phyloP scores from a whole-genome alignment of 1,140 invertebrate genomes.

The Leptinotarsa undecemlineata region DNA sequence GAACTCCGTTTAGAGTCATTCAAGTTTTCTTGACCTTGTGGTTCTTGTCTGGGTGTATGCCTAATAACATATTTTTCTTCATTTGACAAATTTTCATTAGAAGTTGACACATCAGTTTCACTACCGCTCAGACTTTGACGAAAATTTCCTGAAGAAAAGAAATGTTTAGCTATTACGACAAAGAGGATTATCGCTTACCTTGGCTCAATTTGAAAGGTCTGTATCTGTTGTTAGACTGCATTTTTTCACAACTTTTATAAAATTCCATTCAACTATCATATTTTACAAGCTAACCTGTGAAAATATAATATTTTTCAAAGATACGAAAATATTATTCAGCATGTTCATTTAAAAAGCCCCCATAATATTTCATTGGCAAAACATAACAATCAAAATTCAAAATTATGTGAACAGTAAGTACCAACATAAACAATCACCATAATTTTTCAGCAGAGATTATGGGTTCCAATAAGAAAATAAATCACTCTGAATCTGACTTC shows the following conservation, averaged over 20 bases:
- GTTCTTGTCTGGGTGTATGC: constrained; percentile 84
- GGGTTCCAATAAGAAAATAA: no score
- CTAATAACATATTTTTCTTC: constrained; percentile 82
- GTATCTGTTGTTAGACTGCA: constrained; percentile 39
- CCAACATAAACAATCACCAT: no score
- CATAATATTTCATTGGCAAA: no score
- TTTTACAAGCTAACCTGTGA: neutral
- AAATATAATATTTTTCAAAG: no score
- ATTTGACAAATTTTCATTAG: constrained; percentile 85
- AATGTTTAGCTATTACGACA: neutral
- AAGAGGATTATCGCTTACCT: constrained; percentile 18
- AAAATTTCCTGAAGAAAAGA: constrained; percentile 53
- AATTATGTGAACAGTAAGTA: no score
- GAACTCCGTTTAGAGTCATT: constrained; percentile 70
- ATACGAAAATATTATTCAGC: no score
- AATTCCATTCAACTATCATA: neutral
- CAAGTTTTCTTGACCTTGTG: constrained; percentile 86
- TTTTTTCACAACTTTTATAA: neutral
- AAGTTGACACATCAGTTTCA: constrained; percentile 88
- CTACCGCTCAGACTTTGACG: constrained; percentile 79
- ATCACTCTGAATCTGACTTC: no score
- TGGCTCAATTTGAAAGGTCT: constrained; percentile 34
- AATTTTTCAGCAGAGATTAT: no score
- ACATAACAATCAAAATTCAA: no score
- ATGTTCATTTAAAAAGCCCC: no score